Evolutionary conservation across 2,113 vertebrate genomes (phyloP).

Genomic region (Phaethornis superciliosus): DNA sequence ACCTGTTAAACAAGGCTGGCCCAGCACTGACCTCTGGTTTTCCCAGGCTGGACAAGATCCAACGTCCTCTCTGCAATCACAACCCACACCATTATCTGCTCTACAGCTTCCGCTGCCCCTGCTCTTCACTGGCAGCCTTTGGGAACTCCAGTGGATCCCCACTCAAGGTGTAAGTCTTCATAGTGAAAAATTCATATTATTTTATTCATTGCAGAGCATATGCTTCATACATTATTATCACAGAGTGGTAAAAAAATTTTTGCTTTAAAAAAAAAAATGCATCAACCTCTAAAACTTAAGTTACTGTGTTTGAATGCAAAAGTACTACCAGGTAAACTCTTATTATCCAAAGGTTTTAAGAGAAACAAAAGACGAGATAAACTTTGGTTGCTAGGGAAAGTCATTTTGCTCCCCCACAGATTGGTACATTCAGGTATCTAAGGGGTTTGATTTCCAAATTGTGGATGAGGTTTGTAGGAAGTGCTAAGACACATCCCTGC

Average conservation of each 20-base stretch:
- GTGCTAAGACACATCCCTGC: too few species aligned
- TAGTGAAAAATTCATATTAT: accelerated
- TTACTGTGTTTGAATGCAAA: background rate
- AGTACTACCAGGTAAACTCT: background rate
- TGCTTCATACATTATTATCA: background rate
- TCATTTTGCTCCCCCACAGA: background rate
- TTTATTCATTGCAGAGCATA: too few species aligned
- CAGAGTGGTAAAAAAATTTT: accelerated
- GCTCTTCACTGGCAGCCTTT: background rate
- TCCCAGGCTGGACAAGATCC: background rate
- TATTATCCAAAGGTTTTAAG: background rate
- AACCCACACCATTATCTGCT: accelerated
- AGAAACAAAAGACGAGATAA: background rate
- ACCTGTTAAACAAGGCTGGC: background rate
- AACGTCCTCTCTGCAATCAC: accelerated
- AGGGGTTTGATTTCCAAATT: accelerated
- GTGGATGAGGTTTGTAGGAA: accelerated
- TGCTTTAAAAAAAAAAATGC: background rate
- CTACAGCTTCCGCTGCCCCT: background rate
- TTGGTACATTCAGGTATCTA: accelerated
- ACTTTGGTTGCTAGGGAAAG: background rate
- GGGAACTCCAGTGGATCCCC: background rate
- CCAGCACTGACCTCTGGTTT: background rate
- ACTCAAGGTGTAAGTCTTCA: background rate
- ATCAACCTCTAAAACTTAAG: background rate